These are phyloP conservation scores for Drosophila putrida DNA, from an alignment of 2,888 invertebrate species.

Conservation along the genomic window DNA sequence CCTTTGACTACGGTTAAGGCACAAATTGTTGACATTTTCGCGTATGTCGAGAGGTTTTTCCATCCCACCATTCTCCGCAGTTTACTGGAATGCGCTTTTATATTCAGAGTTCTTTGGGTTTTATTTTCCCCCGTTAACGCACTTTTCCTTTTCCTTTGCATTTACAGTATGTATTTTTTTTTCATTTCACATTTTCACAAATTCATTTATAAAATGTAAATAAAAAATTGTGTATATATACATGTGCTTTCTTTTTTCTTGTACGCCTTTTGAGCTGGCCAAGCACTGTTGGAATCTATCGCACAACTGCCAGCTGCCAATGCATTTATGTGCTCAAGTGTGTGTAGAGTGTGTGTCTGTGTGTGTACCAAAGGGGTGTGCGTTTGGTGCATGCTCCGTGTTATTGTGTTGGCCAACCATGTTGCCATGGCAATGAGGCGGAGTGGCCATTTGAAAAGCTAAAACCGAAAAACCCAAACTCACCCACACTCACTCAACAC, in stretches of 20 bases:
- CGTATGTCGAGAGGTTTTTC: conserved; percentile 21
- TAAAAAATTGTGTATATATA: conserved; percentile 16
- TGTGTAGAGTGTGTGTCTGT: background rate
- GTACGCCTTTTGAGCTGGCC: conserved; percentile 31
- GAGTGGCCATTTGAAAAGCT: conserved; percentile 50
- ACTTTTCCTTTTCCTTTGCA: conserved; percentile 19
- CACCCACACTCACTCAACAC: conserved; percentile 5
- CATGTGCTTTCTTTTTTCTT: background rate
- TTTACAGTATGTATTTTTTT: conserved; percentile 15
- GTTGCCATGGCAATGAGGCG: conserved; percentile 66
- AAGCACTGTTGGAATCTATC: conserved; percentile 67
- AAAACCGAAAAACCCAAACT: conserved; percentile 13
- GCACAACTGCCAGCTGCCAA: conserved; percentile 61
- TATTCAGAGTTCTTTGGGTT: background rate
- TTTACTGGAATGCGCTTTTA: conserved; percentile 32
- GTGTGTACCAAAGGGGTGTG: conserved; percentile 35
- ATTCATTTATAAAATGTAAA: conserved; percentile 26
- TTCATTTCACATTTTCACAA: conserved; percentile 31
- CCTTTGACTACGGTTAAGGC: conserved; percentile 49
- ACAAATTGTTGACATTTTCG: conserved; percentile 67
- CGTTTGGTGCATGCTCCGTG: conserved; percentile 76
- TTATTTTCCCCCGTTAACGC: conserved; percentile 10
- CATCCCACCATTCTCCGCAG: background rate
- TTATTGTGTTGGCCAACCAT: conserved; percentile 76
- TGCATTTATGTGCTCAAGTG: conserved; percentile 31